Base-by-base conservation (phyloP, 2,113 vertebrate genomes). In the Zonotrichia leucophrys region DNA sequence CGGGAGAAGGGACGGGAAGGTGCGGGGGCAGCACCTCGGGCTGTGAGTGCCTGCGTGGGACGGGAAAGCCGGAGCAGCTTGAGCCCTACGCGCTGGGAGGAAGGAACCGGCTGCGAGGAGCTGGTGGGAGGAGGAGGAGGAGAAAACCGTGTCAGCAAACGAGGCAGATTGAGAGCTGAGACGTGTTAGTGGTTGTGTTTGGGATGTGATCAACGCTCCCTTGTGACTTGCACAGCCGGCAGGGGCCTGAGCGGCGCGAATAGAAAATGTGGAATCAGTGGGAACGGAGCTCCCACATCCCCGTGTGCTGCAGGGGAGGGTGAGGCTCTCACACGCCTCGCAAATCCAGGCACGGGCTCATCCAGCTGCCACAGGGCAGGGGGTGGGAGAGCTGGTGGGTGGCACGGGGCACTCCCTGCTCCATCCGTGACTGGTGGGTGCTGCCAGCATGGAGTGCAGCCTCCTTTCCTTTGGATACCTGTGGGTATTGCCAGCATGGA, bases 101-200 rank as follows among this genome's bases (percentile, higher is more conserved):
- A 94, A 94, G 82, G 72, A 92, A 52, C 76, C 11, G 85, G 87
- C 96, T 92, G 91, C 1, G 5, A 94, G 92, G 70, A 95, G 81
- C 87, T 58, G 10, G 87, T 95, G 92, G 95, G 93, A 95, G 93
- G 86, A 93, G 82, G 95, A 76, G 75, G 56, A 83, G 88, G 58
- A 93, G 68, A 89, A 82, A 95, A 21, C 64, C 52, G 88, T 95
- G 95, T 91, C 90, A 92, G 93, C 80, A 82, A 95, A 58, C 2
- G 63, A 95, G 89, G 93, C 92, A 88, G 92, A 92, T 85, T 93
- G 90, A 74, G 76, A 94, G 88, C 88, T 72, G 92, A 93, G 88
- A 93, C 18, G 53, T 83, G 84, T 41, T 70, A 64, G 49, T 41
- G 59, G 85, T 41, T 67, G 93, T 66, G n/a, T 88, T 82, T 83